Evolutionary conservation across 2,113 vertebrate species (phyloP).

Genomic region (Pangasianodon gigas): DNA sequence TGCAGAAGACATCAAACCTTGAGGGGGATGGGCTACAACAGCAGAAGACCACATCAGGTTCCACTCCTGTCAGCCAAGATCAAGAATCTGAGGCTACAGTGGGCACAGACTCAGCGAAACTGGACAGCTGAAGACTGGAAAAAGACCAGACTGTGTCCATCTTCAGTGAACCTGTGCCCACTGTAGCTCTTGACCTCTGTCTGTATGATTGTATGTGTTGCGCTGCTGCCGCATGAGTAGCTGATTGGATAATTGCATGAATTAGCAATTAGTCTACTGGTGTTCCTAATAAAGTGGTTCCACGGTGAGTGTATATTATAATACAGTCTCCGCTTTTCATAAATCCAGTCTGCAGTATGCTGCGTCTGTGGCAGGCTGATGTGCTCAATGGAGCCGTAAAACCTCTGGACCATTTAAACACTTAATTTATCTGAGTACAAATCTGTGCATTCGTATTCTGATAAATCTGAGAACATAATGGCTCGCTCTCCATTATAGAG

Average conservation of each 20-base stretch:
- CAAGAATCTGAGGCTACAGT: background rate
- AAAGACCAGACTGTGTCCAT: background rate
- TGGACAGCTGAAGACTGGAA: background rate
- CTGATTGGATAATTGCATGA: background rate
- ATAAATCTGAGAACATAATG: background rate
- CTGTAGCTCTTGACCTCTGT: background rate
- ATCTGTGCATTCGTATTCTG: constrained; percentile 12
- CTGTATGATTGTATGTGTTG: background rate
- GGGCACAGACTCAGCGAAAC: background rate
- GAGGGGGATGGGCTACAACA: background rate
- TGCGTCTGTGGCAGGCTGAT: background rate
- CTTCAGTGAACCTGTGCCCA: background rate
- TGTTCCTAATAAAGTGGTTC: constrained; percentile 4
- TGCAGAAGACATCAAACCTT: background rate
- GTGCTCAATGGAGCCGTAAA: constrained; percentile 15
- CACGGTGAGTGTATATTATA: background rate
- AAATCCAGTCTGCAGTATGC: background rate
- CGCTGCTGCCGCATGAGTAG: background rate
- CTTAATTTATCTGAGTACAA: constrained; percentile 30
- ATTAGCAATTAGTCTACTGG: background rate
- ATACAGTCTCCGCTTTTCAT: constrained; percentile 10
- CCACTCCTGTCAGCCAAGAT: background rate
- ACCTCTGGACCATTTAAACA: constrained; percentile 8
- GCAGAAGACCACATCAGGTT: background rate
- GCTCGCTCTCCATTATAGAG: background rate